A percentile compares a stretch with the other conserved stretches of the same genome.
Evolutionary conservation across 2,888 invertebrate genomes (phyloP).

Genomic region (Eupithecia pulchellata): DNA sequence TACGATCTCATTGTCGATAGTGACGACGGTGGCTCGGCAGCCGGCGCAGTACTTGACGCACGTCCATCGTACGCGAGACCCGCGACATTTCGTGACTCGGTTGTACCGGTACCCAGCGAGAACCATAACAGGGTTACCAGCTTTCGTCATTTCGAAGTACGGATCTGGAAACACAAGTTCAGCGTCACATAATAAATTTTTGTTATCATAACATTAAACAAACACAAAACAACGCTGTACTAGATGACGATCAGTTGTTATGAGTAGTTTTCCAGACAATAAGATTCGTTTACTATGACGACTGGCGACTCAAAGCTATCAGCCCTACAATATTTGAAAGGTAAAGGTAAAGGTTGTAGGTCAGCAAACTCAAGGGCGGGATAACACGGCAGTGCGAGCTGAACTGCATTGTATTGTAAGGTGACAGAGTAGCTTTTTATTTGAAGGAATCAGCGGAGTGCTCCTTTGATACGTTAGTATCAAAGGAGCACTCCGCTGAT

Average conservation of each 20-base stretch:
- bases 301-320: not conserved
- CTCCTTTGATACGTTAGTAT: too few relatives aligned
- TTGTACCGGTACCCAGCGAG: slow-evolving; percentile 53
- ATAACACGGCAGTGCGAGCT: too few relatives aligned
- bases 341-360: too few relatives aligned
- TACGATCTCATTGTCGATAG: slow-evolving; percentile 44
- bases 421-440: too few relatives aligned
- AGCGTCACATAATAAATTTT: too few relatives aligned
- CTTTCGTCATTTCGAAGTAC: slow-evolving; percentile 46
- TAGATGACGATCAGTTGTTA: too few relatives aligned
- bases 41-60: slow-evolving; percentile 54
- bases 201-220: too few relatives aligned
- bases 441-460: too few relatives aligned
- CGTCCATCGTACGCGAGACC: slow-evolving; percentile 56
- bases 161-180: slow-evolving; percentile 1
- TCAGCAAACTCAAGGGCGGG: too few relatives aligned
- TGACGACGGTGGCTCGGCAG: slow-evolving; percentile 54
- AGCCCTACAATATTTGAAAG: too few relatives aligned
- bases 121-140: slow-evolving; percentile 7
- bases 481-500: too few relatives aligned
- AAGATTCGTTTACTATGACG: not conserved
- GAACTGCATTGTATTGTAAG: too few relatives aligned
- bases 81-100: slow-evolving; percentile 49
- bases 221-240: not conserved
- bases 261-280: not conserved